Evolutionary conservation across 2,888 invertebrate genomes (phyloP), one percentile per base, ranked within the genome.

Genomic region (Limenitis camilla): DNA sequence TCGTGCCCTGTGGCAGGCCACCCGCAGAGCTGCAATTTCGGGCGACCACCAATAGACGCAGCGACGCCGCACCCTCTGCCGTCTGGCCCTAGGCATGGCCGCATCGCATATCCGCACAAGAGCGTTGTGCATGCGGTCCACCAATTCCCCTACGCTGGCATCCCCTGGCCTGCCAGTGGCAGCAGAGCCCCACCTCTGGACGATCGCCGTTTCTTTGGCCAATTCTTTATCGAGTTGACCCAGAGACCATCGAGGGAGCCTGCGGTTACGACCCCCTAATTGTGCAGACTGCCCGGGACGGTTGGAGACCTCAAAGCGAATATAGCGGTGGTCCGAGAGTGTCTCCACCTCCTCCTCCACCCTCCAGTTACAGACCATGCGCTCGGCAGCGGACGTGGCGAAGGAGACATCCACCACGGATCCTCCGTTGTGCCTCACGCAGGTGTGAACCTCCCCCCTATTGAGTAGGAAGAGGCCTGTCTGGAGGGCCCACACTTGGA

Each of bases 1-100:
- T 9, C 53, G 35, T 2, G 52, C 49, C 10, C 10, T 19, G 6
- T 33, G 29, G 38, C 53, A 47, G n/a, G 40, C 35, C 5, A 11
- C 31, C 6, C 58, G 52, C 7, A 56, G 46, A 1, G 8, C 7
- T 5, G 57, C 45, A 4, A 57, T 33, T 2, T 49, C 48, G 2
- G 30, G 39, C 1, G 60, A 45, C 60, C 60, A 58, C 60, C 58
- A 58, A 44, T 60, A 56, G 4, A 56, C 55, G 30, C 31, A 42
- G 10, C 36, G 29, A 10, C n/a, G 48, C 1, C 43, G 28, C 9
- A 19, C 44, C 4, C 6, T 32, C 1, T 28, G 30, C 8, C 41
- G 8, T 36, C 40, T 8, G 8, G 30, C 32, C n/a, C 54, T 49
- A 7, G 52, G 50, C 54, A 54, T 56, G 4, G 50, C 29, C 10